These are phyloP conservation scores for Myotis brandtii DNA, from an alignment of 2,113 vertebrate genomes.

Conservation along the genomic window DNA sequence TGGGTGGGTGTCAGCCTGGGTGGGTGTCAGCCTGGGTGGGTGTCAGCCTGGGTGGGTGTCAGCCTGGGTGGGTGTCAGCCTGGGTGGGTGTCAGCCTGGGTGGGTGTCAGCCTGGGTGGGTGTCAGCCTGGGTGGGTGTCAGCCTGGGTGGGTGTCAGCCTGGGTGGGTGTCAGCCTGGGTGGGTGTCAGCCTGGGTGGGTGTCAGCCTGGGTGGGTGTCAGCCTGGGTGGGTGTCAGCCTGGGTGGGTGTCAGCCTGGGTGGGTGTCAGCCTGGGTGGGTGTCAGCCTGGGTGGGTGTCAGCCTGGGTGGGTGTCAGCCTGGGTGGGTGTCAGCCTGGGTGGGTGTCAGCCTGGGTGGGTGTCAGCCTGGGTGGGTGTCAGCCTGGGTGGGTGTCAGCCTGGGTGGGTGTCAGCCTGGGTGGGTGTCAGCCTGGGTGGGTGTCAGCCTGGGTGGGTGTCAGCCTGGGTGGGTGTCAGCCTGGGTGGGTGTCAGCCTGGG, in stretches of 20 bases:
- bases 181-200: background rate
- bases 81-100: background rate
- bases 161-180: background rate
- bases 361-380: too few species aligned
- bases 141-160: too few species aligned
- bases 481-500: background rate
- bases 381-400: background rate
- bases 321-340: background rate
- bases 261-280: background rate
- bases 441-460: background rate
- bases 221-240: background rate
- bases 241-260: too few species aligned
- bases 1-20: background rate
- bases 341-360: background rate
- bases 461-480: too few species aligned
- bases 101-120: background rate
- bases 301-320: too few species aligned
- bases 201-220: too few species aligned
- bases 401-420: too few species aligned
- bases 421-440: background rate
- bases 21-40: background rate
- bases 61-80: background rate
- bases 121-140: background rate
- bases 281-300: too few species aligned
- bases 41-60: background rate